Percentiles rank a stretch among this genome's conserved stretches.
Evolutionary conservation across 2,113 vertebrate species (phyloP).

Genomic region (Epinephelus cyanopodus): DNA sequence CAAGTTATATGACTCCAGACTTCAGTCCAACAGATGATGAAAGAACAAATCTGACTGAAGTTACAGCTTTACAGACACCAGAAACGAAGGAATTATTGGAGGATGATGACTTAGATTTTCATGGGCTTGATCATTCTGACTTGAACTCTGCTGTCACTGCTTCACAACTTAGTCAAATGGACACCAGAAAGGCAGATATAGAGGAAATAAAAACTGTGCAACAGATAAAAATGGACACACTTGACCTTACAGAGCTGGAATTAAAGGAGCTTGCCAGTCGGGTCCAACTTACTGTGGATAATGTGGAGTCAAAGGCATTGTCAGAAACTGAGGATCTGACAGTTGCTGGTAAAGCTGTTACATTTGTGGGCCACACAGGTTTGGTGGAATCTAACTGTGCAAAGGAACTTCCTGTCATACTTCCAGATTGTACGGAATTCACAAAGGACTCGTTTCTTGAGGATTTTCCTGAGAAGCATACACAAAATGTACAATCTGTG

Average conservation of each 20-base stretch:
- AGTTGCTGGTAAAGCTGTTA: neutral
- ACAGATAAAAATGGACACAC: neutral
- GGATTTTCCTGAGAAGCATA: constrained; percentile 30
- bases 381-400: constrained; percentile 8
- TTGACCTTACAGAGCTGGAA: neutral
- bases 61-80: neutral
- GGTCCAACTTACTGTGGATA: neutral
- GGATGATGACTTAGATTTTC: neutral
- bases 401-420: constrained; percentile 24
- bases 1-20: neutral
- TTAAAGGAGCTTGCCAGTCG: neutral
- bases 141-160: neutral
- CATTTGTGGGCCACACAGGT: neutral
- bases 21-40: neutral
- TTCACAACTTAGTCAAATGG: constrained; percentile 7
- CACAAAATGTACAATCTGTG: neutral
- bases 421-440: constrained; percentile 12
- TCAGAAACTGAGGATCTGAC: constrained; percentile 1
- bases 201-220: neutral
- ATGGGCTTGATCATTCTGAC: neutral
- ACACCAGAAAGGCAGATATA: neutral
- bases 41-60: neutral
- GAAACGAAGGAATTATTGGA: constrained; percentile 19
- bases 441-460: constrained; percentile 14
- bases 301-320: neutral